Conservation (phyloP, 2,113 vertebrate species). For the Eira barbara region DNA sequence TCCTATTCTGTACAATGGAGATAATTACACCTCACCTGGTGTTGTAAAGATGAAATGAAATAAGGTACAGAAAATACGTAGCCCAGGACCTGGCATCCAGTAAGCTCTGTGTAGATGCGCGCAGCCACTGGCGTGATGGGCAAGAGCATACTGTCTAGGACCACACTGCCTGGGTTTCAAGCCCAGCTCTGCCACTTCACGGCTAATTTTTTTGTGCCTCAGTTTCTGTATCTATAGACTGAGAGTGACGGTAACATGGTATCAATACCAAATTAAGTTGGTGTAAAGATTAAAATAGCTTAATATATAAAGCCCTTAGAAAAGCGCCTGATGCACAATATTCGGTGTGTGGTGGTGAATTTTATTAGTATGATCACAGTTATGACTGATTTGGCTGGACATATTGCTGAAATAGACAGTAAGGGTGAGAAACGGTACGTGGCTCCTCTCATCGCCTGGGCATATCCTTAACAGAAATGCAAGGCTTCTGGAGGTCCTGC, state of each 20-base stretch:
- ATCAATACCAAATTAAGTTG: neutral
- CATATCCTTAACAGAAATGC: constrained; percentile 41
- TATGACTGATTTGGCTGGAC: neutral
- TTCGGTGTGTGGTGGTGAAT: neutral
- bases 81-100: neutral
- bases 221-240: neutral
- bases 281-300: neutral
- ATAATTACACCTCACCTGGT: too few relatives aligned
- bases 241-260: neutral
- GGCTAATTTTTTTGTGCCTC: neutral
- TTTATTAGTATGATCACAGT: neutral
- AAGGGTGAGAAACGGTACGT: neutral
- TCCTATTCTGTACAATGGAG: too few relatives aligned
- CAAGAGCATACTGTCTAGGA: neutral
- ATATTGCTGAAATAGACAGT: neutral
- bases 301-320: neutral
- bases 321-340: neutral
- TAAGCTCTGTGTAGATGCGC: neutral
- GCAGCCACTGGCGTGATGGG: neutral
- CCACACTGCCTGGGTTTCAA: neutral
- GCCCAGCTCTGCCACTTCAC: neutral
- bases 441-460: neutral
- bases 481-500: constrained; percentile 57
- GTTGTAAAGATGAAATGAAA: neutral
- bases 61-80: neutral